phyloP scores from a whole-genome alignment of 2,113 vertebrate species.

The Cryptotis parvus region DNA sequence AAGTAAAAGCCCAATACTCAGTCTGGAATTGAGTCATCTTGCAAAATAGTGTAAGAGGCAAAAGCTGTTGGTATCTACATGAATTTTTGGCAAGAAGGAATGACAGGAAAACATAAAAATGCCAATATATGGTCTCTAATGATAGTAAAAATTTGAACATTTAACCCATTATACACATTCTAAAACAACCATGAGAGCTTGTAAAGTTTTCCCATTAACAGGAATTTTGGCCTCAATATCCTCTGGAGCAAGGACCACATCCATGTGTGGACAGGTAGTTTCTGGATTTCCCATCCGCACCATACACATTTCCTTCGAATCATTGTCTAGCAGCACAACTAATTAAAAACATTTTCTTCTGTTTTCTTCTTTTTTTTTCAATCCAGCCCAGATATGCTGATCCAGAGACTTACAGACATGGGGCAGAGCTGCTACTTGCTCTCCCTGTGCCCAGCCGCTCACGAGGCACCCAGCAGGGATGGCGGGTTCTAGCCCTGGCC shows the following conservation, averaged over 20 bases:
- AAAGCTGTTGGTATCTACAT: not conserved
- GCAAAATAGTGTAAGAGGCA: not conserved
- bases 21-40: not conserved
- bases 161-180: conserved; percentile 23
- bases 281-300: conserved; percentile 62
- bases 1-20: not conserved
- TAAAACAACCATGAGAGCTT: conserved; percentile 31
- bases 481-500: too few relatives aligned
- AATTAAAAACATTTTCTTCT: conserved; percentile 83
- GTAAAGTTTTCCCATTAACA: conserved; percentile 56
- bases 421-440: too few relatives aligned
- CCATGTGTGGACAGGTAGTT: conserved; percentile 74
- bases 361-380: too few relatives aligned
- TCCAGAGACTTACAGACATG: too few relatives aligned
- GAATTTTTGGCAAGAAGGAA: not conserved
- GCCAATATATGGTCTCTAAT: not conserved
- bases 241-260: conserved; percentile 49
- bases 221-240: conserved; percentile 45
- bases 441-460: too few relatives aligned
- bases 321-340: conserved; percentile 81
- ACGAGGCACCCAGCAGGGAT: too few relatives aligned
- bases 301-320: conserved; percentile 75
- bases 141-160: not conserved
- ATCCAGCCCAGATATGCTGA: too few relatives aligned
- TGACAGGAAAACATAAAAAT: not conserved